Conservation (phyloP, 2,888 invertebrate genomes). For the Ernsta delagoae region DNA sequence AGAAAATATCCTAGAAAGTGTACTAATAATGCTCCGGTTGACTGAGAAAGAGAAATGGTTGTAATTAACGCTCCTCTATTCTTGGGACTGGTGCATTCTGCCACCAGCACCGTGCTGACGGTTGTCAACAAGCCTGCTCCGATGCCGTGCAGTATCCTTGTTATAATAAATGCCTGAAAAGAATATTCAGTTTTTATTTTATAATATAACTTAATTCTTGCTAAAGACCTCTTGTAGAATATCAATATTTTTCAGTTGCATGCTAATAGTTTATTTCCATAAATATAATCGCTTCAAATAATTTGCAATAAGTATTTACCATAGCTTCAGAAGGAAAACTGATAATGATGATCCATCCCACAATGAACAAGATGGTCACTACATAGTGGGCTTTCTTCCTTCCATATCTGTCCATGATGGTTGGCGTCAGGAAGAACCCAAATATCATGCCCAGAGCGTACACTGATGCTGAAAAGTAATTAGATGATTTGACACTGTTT, state of each 20-base stretch:
- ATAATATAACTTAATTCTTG: no score
- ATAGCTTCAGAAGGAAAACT: not conserved
- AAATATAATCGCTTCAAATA: not conserved
- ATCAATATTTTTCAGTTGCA: no score
- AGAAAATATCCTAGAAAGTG: constrained; percentile 82
- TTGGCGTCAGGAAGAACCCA: constrained; percentile 62
- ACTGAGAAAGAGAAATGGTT: constrained; percentile 74
- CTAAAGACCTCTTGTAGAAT: no score
- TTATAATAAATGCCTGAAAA: constrained; percentile 18
- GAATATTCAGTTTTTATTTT: no score
- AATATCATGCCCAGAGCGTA: constrained; percentile 59
- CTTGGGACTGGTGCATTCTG: constrained; percentile 73
- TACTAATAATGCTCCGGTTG: constrained; percentile 79
- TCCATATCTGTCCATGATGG: constrained; percentile 81
- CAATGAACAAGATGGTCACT: not conserved
- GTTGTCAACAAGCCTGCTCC: constrained; percentile 18
- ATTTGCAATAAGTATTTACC: constrained; percentile 14
- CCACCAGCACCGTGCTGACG: constrained; percentile 57
- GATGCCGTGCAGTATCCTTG: constrained; percentile 19
- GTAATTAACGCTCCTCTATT: constrained; percentile 82
- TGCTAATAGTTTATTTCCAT: no score
- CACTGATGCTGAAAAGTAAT: constrained; percentile 58
- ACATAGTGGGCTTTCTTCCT: constrained; percentile 74
- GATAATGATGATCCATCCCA: constrained; percentile 7
- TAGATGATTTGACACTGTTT: no score